Percentiles rank a stretch among this genome's conserved stretches.
phyloP scores from a whole-genome alignment of 2,888 invertebrate genomes.

The Dryocosmus kuriphilus region DNA sequence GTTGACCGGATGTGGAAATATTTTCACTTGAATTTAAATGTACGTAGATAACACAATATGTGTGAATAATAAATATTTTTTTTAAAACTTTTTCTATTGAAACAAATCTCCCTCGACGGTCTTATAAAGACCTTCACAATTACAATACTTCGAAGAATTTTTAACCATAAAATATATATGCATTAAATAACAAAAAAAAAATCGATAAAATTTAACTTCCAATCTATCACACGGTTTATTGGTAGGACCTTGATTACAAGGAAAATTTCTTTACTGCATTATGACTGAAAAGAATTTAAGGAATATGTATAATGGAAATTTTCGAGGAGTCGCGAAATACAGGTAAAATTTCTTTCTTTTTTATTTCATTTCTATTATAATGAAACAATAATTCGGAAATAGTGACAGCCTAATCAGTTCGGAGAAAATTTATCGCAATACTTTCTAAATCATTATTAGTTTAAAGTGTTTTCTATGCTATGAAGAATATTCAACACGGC shows the following conservation, averaged over 20 bases:
- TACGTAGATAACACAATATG: slow-evolving; percentile 29
- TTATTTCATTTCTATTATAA: background rate
- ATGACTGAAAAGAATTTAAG: background rate
- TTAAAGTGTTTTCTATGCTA: slow-evolving; percentile 65
- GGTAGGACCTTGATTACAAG: background rate
- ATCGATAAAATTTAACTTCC: background rate
- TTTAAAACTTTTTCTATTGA: slow-evolving; percentile 8
- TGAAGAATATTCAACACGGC: slow-evolving; percentile 74
- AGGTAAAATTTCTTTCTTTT: background rate
- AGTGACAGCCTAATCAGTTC: slow-evolving; percentile 12
- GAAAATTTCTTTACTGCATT: background rate
- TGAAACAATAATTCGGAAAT: background rate
- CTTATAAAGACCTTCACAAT: slow-evolving; percentile 24
- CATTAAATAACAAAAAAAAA: background rate
- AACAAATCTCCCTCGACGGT: slow-evolving; percentile 1
- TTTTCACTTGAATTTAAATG: slow-evolving; percentile 19
- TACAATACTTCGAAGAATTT: background rate
- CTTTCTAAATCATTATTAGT: slow-evolving; percentile 9
- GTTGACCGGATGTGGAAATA: slow-evolving; percentile 4
- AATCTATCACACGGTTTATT: background rate
- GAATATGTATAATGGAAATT: slow-evolving; percentile 1
- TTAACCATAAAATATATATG: slow-evolving; percentile 15
- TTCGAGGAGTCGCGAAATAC: slow-evolving; percentile 5
- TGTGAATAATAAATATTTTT: slow-evolving; percentile 1
- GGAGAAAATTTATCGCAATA: slow-evolving; percentile 12